These are phyloP conservation scores for Trichogramma pretiosum DNA, from an alignment of 1,140 invertebrate species.

Conservation along the genomic window DNA sequence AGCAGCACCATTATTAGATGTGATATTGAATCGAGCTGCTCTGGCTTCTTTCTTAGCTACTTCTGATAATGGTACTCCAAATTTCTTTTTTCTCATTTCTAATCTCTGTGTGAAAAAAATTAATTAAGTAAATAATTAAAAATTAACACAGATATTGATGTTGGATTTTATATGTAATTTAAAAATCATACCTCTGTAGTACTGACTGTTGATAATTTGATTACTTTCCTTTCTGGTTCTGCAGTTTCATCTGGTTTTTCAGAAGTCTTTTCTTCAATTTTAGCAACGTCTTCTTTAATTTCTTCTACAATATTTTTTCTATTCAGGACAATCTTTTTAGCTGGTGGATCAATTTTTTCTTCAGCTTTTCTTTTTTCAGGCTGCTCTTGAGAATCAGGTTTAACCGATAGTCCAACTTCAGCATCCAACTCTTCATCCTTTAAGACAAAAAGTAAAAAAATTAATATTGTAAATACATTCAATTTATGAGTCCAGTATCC, in stretches of 20 bases:
- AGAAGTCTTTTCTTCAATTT: conserved; percentile 23
- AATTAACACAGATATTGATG: no score
- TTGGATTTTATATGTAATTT: no score
- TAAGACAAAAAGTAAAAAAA: conserved; percentile 1
- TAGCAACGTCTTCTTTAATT: conserved; percentile 29
- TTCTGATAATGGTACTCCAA: conserved; percentile 56
- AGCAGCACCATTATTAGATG: conserved; percentile 18
- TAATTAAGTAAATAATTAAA: conserved; percentile 2
- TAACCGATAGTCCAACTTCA: conserved; percentile 36
- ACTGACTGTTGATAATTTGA: conserved; percentile 54
- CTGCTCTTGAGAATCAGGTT: conserved; percentile 36
- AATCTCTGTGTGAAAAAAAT: conserved; percentile 44
- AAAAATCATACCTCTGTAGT: conserved; percentile 51
- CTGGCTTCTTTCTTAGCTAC: conserved; percentile 57
- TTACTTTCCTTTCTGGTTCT: conserved; percentile 44
- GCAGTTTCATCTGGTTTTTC: conserved; percentile 21
- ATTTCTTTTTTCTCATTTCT: conserved; percentile 70
- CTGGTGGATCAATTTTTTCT: conserved; percentile 30
- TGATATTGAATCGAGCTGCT: conserved; percentile 53
- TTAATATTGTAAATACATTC: not conserved
- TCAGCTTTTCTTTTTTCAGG: conserved; percentile 34
- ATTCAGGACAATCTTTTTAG: conserved; percentile 59
- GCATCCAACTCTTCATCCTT: conserved; percentile 43
- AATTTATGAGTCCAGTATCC: conserved; percentile 1
- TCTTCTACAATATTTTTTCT: conserved; percentile 51